phyloP scores from a whole-genome alignment of 2,888 invertebrate species.

The Carpatolechia fugitivella region DNA sequence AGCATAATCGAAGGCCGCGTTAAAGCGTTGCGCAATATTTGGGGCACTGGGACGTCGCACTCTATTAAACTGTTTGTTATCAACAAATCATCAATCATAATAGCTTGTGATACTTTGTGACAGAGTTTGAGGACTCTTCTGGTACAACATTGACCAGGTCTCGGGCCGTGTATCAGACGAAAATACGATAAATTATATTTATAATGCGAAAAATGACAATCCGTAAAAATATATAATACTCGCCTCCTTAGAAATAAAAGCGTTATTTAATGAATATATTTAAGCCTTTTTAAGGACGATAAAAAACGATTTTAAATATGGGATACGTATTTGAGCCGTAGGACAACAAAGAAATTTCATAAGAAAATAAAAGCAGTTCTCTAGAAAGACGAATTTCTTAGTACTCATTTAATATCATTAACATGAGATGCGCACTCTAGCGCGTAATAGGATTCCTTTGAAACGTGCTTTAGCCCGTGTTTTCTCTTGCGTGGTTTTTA shows the following conservation, averaged over 20 bases:
- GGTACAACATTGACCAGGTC: too few species aligned
- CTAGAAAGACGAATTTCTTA: not conserved
- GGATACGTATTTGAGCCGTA: too few species aligned
- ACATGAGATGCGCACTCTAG: not conserved
- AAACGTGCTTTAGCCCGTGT: too few species aligned
- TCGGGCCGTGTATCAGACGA: too few species aligned
- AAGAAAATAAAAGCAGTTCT: not conserved
- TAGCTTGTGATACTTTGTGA: not conserved
- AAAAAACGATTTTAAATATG: too few species aligned
- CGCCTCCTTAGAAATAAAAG: too few species aligned
- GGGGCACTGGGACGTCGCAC: slow-evolving; percentile 19
- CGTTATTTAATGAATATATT: too few species aligned
- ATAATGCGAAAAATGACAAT: too few species aligned
- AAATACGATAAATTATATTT: too few species aligned
- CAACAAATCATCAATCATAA: not conserved
- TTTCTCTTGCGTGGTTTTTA: too few species aligned
- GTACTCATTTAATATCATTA: slow-evolving; percentile 1
- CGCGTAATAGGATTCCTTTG: not conserved
- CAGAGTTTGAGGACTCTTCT: not conserved
- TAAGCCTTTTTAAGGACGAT: too few species aligned
- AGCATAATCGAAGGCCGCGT: not conserved
- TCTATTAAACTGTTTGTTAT: not conserved
- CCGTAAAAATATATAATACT: too few species aligned
- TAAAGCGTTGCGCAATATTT: slow-evolving; percentile 19
- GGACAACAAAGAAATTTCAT: not conserved